Evolutionary conservation across 2,797 vertebrate species (phyloP).

Genomic region (Sciurus carolinensis): DNA sequence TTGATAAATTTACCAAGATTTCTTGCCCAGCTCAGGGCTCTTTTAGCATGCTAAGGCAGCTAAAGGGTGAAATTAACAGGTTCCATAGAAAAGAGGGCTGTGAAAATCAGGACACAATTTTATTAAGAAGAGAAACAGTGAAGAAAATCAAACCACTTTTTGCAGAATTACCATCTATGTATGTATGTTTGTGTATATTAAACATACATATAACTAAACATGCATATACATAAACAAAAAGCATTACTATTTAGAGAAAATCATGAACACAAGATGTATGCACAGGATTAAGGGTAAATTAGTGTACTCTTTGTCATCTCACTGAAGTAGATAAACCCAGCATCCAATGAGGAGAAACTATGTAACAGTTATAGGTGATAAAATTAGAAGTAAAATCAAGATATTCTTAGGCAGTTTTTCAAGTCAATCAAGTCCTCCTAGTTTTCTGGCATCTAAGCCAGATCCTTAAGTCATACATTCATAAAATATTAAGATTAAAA

Average conservation of each 20-base stretch:
- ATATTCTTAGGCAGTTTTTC: neutral
- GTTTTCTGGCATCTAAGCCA: neutral
- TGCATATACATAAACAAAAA: neutral
- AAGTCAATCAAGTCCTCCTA: neutral
- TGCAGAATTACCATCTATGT: neutral
- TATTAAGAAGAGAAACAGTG: neutral
- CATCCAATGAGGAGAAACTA: neutral
- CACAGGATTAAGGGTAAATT: neutral
- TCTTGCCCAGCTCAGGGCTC: neutral
- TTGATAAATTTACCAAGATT: neutral
- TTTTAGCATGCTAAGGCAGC: neutral
- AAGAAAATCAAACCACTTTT: neutral
- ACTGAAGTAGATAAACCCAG: neutral
- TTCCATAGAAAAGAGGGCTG: neutral
- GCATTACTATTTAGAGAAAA: neutral
- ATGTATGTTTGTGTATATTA: neutral
- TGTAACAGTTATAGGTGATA: neutral
- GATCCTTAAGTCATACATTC: neutral
- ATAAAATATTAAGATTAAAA: conserved; percentile 38
- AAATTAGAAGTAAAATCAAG: neutral
- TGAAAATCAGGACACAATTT: neutral
- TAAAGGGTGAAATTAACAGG: neutral
- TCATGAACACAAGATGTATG: neutral
- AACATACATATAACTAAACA: neutral
- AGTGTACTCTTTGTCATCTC: neutral